These are phyloP conservation scores for Pissodes strobi DNA, from an alignment of 1,140 invertebrate genomes.

Conservation along the genomic window DNA sequence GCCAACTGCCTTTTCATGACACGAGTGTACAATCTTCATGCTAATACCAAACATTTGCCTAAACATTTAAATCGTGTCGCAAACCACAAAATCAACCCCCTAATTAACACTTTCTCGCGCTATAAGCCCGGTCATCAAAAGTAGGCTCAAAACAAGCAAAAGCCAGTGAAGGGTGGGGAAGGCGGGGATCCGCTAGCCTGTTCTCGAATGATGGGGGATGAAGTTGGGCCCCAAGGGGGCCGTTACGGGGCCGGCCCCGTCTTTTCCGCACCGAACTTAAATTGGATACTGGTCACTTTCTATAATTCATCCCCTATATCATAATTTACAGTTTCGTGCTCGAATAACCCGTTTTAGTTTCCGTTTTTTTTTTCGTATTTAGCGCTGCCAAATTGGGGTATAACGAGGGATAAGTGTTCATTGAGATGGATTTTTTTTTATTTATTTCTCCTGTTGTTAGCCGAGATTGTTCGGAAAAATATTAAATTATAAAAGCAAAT, in stretches of 20 bases:
- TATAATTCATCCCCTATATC: slow-evolving; percentile 56
- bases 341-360: slow-evolving; percentile 39
- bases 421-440: slow-evolving; percentile 1
- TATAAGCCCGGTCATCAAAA: slow-evolving; percentile 16
- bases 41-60: too few species aligned
- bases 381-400: slow-evolving; percentile 18
- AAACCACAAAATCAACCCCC: too few species aligned
- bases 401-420: slow-evolving; percentile 10
- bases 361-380: slow-evolving; percentile 31
- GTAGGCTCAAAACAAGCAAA: slow-evolving; percentile 8
- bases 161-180: slow-evolving; percentile 7
- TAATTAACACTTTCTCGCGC: slow-evolving; percentile 12
- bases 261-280: slow-evolving; percentile 56
- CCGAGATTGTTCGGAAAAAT: too few species aligned
- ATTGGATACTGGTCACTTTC: slow-evolving; percentile 57
- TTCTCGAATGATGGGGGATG: slow-evolving; percentile 45
- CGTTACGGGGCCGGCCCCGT: slow-evolving; percentile 52
- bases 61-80: too few species aligned
- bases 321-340: slow-evolving; percentile 50
- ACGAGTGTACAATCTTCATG: too few species aligned
- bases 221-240: slow-evolving; percentile 51
- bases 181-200: slow-evolving; percentile 6
- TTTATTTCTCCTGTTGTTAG: not conserved
- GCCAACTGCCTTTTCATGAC: too few species aligned
- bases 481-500: too few species aligned